phyloP scores from a whole-genome alignment of 2,113 vertebrate genomes.

The Tringa solitaria region DNA sequence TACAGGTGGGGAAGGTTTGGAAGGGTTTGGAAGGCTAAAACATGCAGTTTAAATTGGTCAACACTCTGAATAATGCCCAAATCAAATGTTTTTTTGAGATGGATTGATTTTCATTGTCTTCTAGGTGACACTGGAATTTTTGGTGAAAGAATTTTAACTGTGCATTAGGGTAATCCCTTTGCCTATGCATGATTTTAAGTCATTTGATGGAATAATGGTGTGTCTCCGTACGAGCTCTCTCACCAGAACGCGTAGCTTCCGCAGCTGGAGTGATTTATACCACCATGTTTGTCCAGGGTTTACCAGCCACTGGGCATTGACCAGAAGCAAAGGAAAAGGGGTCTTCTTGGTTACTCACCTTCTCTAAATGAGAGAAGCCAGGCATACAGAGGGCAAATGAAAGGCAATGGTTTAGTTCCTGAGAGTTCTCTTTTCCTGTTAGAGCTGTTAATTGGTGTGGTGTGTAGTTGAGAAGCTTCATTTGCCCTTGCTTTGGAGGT shows the following conservation, averaged over 20 bases:
- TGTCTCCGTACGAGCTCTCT: neutral
- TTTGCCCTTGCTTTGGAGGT: neutral
- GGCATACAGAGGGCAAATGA: neutral
- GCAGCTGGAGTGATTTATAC: neutral
- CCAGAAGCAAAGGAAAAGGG: neutral
- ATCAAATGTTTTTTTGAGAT: neutral
- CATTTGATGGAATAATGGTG: neutral
- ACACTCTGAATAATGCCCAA: neutral
- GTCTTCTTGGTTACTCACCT: neutral
- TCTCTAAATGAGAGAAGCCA: neutral
- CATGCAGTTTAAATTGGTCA: neutral
- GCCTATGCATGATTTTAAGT: neutral
- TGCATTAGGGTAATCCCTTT: neutral
- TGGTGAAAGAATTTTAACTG: neutral
- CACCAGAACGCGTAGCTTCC: neutral
- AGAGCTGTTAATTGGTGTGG: neutral
- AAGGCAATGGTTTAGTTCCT: neutral
- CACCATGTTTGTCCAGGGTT: neutral
- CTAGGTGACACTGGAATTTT: neutral
- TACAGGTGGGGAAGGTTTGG: neutral
- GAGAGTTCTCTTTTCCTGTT: neutral
- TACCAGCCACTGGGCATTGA: neutral
- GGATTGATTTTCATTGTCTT: neutral
- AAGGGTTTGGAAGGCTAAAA: neutral
- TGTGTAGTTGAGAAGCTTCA: neutral